phyloP scores from a whole-genome alignment of 2,888 invertebrate species.

The Hydroisotoma schaefferi region DNA sequence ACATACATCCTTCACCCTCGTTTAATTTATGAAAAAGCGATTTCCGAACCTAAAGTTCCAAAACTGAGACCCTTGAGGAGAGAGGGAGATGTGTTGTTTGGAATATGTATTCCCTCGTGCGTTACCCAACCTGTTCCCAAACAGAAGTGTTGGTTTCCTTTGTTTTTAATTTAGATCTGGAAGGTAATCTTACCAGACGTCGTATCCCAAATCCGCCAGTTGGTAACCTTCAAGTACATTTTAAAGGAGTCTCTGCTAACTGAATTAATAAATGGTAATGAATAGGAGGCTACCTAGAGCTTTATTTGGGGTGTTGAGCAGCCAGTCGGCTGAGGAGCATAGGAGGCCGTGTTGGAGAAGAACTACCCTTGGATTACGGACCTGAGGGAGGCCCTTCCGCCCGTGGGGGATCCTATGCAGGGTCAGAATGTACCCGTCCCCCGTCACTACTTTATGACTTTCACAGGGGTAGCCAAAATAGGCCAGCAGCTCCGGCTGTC shows the following conservation, averaged over 20 bases:
- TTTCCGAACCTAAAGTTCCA: constrained; percentile 26
- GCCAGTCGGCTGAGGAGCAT: constrained; percentile 54
- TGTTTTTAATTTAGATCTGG: constrained; percentile 51
- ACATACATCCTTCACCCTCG: too few species aligned
- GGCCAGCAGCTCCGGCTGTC: constrained; percentile 20
- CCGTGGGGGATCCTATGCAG: constrained; percentile 33
- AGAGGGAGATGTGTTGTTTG: constrained; percentile 50
- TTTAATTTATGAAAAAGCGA: background rate
- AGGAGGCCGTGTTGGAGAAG: constrained; percentile 55
- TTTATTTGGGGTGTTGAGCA: constrained; percentile 61
- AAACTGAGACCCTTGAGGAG: constrained; percentile 9
- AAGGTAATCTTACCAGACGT: constrained; percentile 53
- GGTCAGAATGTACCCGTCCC: constrained; percentile 30
- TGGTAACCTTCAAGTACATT: constrained; percentile 40
- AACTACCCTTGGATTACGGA: constrained; percentile 40
- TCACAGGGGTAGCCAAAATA: constrained; percentile 32
- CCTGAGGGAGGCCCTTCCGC: too few species aligned
- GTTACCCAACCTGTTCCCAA: background rate
- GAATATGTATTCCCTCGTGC: constrained; percentile 56
- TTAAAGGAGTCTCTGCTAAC: background rate
- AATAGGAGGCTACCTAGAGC: constrained; percentile 59
- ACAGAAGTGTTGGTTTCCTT: too few species aligned
- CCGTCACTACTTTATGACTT: constrained; percentile 27
- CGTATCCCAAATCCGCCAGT: constrained; percentile 48
- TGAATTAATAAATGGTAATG: background rate